Conservation (phyloP, 2,888 invertebrate genomes). For the Cephonodes hylas region DNA sequence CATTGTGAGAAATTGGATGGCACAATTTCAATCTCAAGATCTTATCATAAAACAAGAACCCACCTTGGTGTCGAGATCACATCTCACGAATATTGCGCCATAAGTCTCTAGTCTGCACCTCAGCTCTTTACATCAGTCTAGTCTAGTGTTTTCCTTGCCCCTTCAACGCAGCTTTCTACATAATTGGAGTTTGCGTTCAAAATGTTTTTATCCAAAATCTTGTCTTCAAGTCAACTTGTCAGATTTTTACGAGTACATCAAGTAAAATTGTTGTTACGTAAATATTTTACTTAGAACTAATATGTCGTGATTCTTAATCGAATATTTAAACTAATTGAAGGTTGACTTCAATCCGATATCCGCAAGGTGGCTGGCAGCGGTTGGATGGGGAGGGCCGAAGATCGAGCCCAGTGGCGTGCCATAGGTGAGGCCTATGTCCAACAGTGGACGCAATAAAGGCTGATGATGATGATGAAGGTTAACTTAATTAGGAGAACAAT, state of each 20-base stretch:
- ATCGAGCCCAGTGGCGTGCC: too few relatives aligned
- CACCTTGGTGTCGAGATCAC: background rate
- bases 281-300: too few relatives aligned
- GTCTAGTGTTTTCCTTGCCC: background rate
- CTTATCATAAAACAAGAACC: background rate
- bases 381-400: too few relatives aligned
- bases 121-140: background rate
- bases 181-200: background rate
- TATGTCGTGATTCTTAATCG: too few relatives aligned
- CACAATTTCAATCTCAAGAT: background rate
- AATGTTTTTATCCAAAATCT: background rate
- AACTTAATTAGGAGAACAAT: too few relatives aligned
- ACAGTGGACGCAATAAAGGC: too few relatives aligned
- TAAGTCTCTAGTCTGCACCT: constrained; percentile 1
- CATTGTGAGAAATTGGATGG: background rate
- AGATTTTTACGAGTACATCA: background rate
- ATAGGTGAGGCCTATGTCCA: too few relatives aligned
- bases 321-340: too few relatives aligned
- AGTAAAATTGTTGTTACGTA: too few relatives aligned
- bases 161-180: background rate
- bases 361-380: too few relatives aligned
- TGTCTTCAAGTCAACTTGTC: background rate
- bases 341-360: too few relatives aligned
- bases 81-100: constrained; percentile 4
- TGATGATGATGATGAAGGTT: too few relatives aligned